A percentile compares a stretch with the other conserved stretches of the same genome.
Conservation (phyloP, 2,797 vertebrate species). For the Phrynocephalus vlangalii region DNA sequence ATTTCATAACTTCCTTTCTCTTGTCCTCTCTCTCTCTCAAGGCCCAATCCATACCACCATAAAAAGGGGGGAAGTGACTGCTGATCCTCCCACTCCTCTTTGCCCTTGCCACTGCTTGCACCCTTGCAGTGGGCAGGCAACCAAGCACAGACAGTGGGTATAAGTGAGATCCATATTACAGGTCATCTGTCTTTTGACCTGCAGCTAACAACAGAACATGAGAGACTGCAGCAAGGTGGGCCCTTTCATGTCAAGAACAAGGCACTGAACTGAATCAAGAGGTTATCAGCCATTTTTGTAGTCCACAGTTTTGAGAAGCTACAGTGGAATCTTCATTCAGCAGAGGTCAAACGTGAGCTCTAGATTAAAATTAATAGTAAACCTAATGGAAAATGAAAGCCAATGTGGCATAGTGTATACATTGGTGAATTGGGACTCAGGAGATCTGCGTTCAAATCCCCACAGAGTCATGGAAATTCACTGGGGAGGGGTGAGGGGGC, state of each 20-base stretch:
- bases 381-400: not conserved
- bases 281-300: not conserved
- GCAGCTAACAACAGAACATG: not conserved
- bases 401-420: no score
- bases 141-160: not conserved
- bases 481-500: no score
- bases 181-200: not conserved
- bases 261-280: not conserved
- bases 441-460: no score
- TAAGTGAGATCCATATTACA: not conserved
- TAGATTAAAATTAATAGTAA: constrained; percentile 7
- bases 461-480: no score
- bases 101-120: not conserved
- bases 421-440: no score
- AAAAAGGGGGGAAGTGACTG: not conserved
- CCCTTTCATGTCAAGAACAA: not conserved
- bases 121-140: not conserved
- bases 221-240: not conserved
- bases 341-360: not conserved
- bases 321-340: not conserved
- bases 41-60: not conserved
- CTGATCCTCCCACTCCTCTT: not conserved
- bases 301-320: not conserved
- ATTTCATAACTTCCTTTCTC: not conserved
- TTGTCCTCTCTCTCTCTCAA: not conserved